These are phyloP conservation scores for Yponomeuta plumbellus DNA, from an alignment of 2,888 invertebrate genomes.

Conservation along the genomic window DNA sequence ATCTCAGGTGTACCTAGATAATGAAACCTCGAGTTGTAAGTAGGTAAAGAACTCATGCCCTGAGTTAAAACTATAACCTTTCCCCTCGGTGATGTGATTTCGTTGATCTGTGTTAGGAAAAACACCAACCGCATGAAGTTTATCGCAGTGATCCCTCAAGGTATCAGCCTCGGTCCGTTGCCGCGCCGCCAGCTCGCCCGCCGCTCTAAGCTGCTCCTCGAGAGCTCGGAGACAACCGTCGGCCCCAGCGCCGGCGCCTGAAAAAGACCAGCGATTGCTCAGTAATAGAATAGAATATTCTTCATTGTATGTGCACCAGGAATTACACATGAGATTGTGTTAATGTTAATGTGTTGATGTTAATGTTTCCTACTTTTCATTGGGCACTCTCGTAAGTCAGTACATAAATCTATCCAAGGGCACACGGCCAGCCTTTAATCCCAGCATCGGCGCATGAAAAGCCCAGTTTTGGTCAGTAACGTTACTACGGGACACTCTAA, in stretches of 20 bases:
- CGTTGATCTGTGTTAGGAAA: no score
- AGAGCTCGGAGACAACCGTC: slow-evolving; percentile 85
- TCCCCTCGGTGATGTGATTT: no score
- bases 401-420: slow-evolving; percentile 76
- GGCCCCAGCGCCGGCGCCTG: slow-evolving; percentile 72
- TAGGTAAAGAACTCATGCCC: no score
- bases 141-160: slow-evolving; percentile 81
- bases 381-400: no score
- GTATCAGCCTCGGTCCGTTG: slow-evolving; percentile 87
- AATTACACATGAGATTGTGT: no score
- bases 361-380: no score
- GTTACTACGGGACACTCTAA: no score
- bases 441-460: slow-evolving; percentile 65
- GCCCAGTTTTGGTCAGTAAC: neutral
- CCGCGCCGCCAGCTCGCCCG: slow-evolving; percentile 83
- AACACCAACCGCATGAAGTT: slow-evolving; percentile 79
- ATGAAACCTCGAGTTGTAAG: no score
- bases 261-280: neutral
- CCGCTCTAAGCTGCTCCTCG: slow-evolving; percentile 84
- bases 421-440: slow-evolving; percentile 83
- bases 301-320: no score
- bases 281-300: no score
- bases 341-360: no score
- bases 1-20: neutral
- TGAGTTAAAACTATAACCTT: no score